Evolutionary conservation across 1,140 invertebrate genomes (phyloP).

Genomic region (Pissodes strobi): DNA sequence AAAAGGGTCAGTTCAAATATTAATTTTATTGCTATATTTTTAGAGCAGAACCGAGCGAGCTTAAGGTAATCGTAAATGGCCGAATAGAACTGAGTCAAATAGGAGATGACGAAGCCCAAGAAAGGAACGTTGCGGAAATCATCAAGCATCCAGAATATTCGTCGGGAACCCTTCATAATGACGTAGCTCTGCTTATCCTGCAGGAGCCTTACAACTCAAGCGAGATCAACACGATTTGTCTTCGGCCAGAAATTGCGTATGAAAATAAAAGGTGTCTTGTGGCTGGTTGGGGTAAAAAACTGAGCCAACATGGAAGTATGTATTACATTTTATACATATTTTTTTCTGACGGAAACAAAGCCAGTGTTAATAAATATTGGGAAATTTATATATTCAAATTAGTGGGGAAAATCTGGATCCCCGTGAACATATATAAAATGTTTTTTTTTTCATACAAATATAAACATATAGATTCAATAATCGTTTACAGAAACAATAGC

Average conservation of each 20-base stretch:
- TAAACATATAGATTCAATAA: too few species aligned
- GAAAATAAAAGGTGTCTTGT: conserved; percentile 66
- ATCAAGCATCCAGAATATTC: conserved; percentile 62
- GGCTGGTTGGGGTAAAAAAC: conserved; percentile 83
- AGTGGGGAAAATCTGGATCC: too few species aligned
- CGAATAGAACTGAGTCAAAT: conserved; percentile 71
- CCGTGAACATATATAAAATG: too few species aligned
- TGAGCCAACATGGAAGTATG: too few species aligned
- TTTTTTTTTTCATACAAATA: neutral
- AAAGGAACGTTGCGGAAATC: conserved; percentile 60
- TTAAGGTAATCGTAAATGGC: conserved; percentile 69
- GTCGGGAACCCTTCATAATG: conserved; percentile 59
- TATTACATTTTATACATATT: too few species aligned
- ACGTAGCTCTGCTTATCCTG: conserved; percentile 65
- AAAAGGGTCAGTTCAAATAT: too few species aligned
- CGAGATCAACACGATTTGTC: conserved; percentile 59
- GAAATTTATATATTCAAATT: too few species aligned
- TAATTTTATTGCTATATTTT: too few species aligned
- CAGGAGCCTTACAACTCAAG: conserved; percentile 58
- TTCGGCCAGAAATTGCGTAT: conserved; percentile 53
- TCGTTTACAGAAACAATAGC: too few species aligned
- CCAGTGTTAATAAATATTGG: too few species aligned
- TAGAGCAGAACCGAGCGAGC: neutral
- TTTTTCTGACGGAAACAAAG: conserved; percentile 53
- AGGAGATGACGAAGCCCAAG: conserved; percentile 66